Base-by-base conservation (phyloP, 2,888 invertebrate genomes). In the Euproctis similis region DNA sequence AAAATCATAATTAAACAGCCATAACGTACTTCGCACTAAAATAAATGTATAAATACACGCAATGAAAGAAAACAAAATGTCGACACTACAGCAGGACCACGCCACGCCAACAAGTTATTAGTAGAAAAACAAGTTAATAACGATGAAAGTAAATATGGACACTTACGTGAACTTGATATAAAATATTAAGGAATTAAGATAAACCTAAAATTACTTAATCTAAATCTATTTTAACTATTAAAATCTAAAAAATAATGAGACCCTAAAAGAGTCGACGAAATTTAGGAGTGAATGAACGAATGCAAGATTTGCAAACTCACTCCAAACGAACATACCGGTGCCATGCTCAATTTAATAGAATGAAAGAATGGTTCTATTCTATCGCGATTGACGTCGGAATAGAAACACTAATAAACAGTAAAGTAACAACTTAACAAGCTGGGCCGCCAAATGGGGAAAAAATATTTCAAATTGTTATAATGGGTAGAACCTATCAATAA, bases 31-130 rank as follows among this genome's bases (percentile, higher is more conserved):
- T 47, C 37, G 40, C 40, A 43, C 38, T 34, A 45, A 48, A 51
- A 59, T 67, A 65, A 59, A 69, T 67, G 69, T 57, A 70, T 73
- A 71, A 68, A 74, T 75, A 78, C 71, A n/a, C n/a, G n/a, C n/a
- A 73, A 73, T 60, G 73, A 62, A n/a, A 66, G 62, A 72, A 78
- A 80, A 82, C 82, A 82, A 82, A 68, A 82, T 82, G 82, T 82
- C 82, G 78, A 59, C 80, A 66, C 55, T 42, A 48, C 43, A 51
- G 59, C 65, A 68, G 70, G 76, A 81, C 82, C 81, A 82, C 80
- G 81, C 71, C 74, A 68, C 63, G 53, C 57, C 49, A 49, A 53
- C 46, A 43, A 39, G 42, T 34, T 31, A 19, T 33, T 37, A n/a
- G n/a, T n/a, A 14, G 14, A 42, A 45, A 22, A 41, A 29, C 35